A percentile compares a stretch with the other conserved stretches of the same genome.
phyloP scores from a whole-genome alignment of 2,113 vertebrate species.

The Serinus canaria region DNA sequence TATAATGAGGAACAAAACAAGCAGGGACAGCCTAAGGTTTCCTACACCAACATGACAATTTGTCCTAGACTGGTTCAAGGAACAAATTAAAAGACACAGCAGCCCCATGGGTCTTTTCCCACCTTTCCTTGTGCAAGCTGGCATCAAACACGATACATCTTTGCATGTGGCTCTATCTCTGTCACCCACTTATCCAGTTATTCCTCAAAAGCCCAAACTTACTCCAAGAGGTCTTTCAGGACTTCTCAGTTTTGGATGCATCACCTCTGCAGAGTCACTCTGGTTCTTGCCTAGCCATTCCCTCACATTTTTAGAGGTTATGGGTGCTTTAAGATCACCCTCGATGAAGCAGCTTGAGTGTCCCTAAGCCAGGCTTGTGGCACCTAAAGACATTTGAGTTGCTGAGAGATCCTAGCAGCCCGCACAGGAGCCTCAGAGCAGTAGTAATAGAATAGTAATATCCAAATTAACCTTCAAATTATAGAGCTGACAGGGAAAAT shows the following conservation, averaged over 20 bases:
- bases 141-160: not conserved
- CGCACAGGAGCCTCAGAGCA: not conserved
- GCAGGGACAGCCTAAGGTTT: constrained; percentile 17
- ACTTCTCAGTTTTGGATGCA: not conserved
- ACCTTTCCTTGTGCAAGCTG: not conserved
- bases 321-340: not conserved
- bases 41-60: not conserved
- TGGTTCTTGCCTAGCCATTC: not conserved
- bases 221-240: not conserved
- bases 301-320: not conserved
- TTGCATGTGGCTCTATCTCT: not conserved
- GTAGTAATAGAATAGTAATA: not conserved
- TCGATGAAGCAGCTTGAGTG: not conserved
- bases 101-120: not conserved
- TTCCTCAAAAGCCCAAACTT: not conserved
- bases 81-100: not conserved
- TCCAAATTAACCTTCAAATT: not conserved
- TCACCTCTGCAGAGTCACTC: not conserved
- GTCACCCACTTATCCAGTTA: not conserved
- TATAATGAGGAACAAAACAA: constrained; percentile 20
- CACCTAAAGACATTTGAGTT: not conserved
- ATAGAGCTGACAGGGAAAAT: not conserved
- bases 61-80: not conserved
- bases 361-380: not conserved
- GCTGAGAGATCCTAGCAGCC: not conserved